Base-by-base conservation (phyloP, 1,140 invertebrate species). In the Teleopsis dalmanni region DNA sequence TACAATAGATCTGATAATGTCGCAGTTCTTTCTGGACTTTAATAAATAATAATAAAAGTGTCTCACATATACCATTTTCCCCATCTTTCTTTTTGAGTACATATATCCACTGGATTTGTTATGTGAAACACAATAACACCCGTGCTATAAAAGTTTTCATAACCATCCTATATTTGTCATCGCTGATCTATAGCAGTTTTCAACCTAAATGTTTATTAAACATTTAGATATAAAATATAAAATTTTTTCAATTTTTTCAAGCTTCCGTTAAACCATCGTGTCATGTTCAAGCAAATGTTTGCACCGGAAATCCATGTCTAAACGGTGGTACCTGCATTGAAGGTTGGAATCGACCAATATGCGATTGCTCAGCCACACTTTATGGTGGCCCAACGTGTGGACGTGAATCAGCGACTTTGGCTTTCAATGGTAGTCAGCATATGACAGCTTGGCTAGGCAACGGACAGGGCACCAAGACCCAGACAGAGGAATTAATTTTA, bases 271-370 rank as follows among this genome's bases (percentile, higher is more conserved):
- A 87, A 53, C 84, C 90, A 9, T 83, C 87, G 16, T 93, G 89
- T 68, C 89, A 89, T 65, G 81, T 82, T 29, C 81, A 87, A 55
- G 75, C 84, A 33, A 78, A 84, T 45, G 87, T 93, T 57, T 97
- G 95, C 68, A 53, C 49, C 19, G 62, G 60, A 9, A 77, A 78
- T 27, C 91, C 94, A 0, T 99, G 95, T 68, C 82, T 93, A 65
- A 92, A 98, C 64, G 83, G 85, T 14, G 94, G 93, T 11, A 73
- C 77, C 23, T 99, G 96, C 72, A 72, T 80, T 11, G 92, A 97
- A 72, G 95, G 94, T 6, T 97, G 95, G 92, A 96, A 97, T 72
- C 79, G 95, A 52, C 94, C 93, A 61, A 80, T 93, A 36, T 99
- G 96, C 71, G 94, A 98, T 72, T 99, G 95, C 71, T 85, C 89